phyloP scores from a whole-genome alignment of 2,797 vertebrate genomes.

The Mus spretus region DNA sequence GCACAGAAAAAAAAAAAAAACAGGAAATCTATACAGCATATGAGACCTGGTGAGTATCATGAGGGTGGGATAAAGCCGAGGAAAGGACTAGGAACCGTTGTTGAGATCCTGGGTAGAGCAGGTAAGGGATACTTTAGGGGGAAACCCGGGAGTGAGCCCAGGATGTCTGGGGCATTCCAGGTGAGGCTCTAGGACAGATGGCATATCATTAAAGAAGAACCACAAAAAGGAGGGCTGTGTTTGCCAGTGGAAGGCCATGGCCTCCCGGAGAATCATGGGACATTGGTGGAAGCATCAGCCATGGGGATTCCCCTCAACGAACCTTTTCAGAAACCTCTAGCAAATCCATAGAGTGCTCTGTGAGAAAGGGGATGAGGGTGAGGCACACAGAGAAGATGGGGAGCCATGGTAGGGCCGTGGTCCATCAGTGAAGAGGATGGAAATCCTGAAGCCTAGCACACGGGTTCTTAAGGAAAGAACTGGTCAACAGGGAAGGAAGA shows the following conservation, averaged over 20 bases:
- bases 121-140: neutral
- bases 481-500: accelerated
- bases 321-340: neutral
- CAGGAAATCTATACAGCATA: accelerated
- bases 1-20: neutral
- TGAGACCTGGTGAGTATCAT: too few relatives aligned
- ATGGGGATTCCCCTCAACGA: neutral
- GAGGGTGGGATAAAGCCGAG: neutral
- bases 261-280: neutral
- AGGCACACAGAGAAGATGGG: neutral
- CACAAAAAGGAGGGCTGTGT: accelerated
- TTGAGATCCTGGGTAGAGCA: neutral
- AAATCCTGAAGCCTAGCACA: neutral
- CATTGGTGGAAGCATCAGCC: neutral
- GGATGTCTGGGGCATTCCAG: neutral
- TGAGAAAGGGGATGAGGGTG: too few relatives aligned
- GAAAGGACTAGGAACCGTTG: accelerated
- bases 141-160: neutral
- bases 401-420: neutral
- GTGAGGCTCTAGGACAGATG: neutral
- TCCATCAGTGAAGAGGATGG: neutral
- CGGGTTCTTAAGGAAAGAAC: neutral
- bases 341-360: neutral
- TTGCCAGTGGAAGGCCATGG: neutral
- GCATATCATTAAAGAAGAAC: neutral